A percentile compares a stretch with the other conserved stretches of the same genome.
Conservation (phyloP, 2,797 vertebrate species). For the Aulostomus chinensis region DNA sequence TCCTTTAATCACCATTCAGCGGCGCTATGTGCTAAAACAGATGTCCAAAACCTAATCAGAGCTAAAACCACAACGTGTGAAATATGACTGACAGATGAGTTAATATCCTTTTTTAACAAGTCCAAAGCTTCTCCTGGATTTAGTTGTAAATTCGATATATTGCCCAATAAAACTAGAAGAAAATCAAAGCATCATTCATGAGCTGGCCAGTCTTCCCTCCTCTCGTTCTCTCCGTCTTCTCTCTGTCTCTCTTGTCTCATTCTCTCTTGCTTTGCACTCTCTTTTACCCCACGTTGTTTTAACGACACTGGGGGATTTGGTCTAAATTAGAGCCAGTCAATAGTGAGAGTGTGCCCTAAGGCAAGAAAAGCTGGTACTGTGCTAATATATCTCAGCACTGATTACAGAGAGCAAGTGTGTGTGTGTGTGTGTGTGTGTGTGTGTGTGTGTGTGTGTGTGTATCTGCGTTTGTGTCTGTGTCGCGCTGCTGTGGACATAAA, state of each 20-base stretch:
- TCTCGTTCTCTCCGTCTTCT: background rate
- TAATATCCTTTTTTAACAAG: too few relatives aligned
- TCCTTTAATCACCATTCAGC: too few relatives aligned
- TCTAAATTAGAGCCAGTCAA: conserved; percentile 63
- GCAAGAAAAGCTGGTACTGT: conserved; percentile 29
- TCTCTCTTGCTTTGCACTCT: conserved; percentile 24
- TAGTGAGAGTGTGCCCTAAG: conserved; percentile 37
- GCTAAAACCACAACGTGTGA: too few relatives aligned
- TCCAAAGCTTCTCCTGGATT: too few relatives aligned
- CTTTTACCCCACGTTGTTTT: conserved; percentile 51
- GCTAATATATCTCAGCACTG: conserved; percentile 42
- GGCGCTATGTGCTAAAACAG: too few relatives aligned
- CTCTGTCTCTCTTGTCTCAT: conserved; percentile 2
- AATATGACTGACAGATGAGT: too few relatives aligned
- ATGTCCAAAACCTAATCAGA: too few relatives aligned
- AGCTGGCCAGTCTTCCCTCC: conserved; percentile 1
- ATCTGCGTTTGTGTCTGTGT: background rate
- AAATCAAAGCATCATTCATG: conserved; percentile 39
- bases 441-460: background rate
- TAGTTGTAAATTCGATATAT: too few relatives aligned
- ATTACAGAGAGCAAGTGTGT: conserved; percentile 35
- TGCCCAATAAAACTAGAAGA: conserved; percentile 11
- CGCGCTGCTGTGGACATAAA: background rate
- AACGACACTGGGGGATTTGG: conserved; percentile 46
- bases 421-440: conserved; percentile 4